phyloP scores from a whole-genome alignment of 2,888 invertebrate species.

The Pristionchus japonicus region DNA sequence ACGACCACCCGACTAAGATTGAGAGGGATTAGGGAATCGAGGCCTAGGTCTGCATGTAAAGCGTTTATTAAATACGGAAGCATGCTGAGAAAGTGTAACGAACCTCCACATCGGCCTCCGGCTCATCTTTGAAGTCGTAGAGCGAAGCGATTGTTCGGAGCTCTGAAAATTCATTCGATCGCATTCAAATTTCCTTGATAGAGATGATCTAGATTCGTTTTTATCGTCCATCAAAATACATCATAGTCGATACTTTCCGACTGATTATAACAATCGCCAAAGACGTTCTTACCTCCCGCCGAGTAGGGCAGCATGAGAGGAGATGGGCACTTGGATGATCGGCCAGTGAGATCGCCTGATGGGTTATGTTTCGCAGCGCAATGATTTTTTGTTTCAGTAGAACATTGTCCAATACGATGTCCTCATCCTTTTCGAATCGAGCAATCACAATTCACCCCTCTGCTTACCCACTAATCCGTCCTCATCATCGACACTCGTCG shows the following conservation, averaged over 20 bases:
- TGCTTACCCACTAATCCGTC: not conserved
- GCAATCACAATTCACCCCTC: not conserved
- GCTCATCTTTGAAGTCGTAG: constrained; percentile 28
- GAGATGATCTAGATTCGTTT: not conserved
- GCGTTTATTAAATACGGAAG: too few relatives aligned
- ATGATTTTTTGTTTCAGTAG: too few relatives aligned
- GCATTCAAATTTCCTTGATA: not conserved
- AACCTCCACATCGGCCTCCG: not conserved
- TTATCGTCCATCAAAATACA: not conserved
- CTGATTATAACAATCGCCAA: too few relatives aligned
- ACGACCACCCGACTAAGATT: constrained; percentile 57
- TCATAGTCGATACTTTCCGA: too few relatives aligned
- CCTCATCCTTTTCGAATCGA: too few relatives aligned
- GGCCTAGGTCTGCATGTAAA: too few relatives aligned
- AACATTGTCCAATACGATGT: too few relatives aligned
- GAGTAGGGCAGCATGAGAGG: constrained; percentile 23
- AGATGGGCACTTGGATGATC: constrained; percentile 34
- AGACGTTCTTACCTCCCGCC: not conserved
- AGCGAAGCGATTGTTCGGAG: constrained; percentile 39
- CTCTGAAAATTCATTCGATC: not conserved
- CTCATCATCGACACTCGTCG: not conserved
- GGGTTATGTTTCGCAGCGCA: too few relatives aligned
- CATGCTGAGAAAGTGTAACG: too few relatives aligned
- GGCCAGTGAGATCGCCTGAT: not conserved
- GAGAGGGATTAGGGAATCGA: not conserved